Base-by-base conservation (phyloP, 2,888 invertebrate species). In the Strigamia maritima region DNA sequence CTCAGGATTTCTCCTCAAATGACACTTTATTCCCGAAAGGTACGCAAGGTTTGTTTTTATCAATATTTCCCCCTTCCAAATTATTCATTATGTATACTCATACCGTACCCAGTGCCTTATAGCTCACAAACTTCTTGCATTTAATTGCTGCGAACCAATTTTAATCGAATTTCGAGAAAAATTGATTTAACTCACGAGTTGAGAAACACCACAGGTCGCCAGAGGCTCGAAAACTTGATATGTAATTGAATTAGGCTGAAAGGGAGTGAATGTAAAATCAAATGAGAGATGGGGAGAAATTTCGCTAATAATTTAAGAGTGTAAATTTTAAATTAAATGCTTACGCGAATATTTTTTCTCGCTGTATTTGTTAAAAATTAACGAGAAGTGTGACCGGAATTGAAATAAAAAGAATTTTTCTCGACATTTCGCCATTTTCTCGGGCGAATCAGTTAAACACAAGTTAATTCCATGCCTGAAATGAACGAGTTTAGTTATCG, bases 171-270 rank as follows among this genome's bases (percentile, higher is more conserved):
- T 28, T 28, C 24, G 12, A 28, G 26, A 24, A 0, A 28, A 70
- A 70, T 70, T 70, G n/a, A 70, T 70, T 70, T 28, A 26, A 16
- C 24, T 26, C 4, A 28, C 70, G 26, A 22, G 54, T 54, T 22
- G 19, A 54, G 54, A 54, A n/a, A n/a, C 22, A 54, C 54, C 54
- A 54, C 54, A n/a, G 22, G 54, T 54, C 70, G 70, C 70, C 70
- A 70, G 26, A 70, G 70, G 70, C 70, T 70, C n/a, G 28, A 26
- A 70, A 70, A 70, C 70, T 70, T 70, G 70, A 70, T 70, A 70
- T 70, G 26, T 28, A 70, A 70, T 70, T 70, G 26, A 70, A 70
- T 70, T 70, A 70, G 14, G 14, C 54, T n/a, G 19, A 54, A 54
- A 54, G 19, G 2, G 54, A 10, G 54, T 54, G 54, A 54, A 22